Evolutionary conservation across 1,140 invertebrate genomes (phyloP).

Genomic region (Ylistrum balloti): DNA sequence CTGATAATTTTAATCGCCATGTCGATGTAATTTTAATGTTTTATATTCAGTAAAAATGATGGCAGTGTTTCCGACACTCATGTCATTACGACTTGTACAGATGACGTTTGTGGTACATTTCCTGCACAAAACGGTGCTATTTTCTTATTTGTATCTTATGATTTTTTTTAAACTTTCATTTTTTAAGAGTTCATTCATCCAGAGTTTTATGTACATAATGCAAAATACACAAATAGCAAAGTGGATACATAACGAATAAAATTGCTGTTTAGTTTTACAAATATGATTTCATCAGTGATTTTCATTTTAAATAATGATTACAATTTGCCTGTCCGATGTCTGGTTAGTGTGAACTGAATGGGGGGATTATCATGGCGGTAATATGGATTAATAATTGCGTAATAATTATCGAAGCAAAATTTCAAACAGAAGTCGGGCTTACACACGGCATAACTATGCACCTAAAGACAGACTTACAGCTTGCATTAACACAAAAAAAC

Average conservation of each 20-base stretch:
- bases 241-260: background rate
- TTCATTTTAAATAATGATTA: background rate
- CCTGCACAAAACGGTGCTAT: slow-evolving; percentile 15
- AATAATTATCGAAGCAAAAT: too few species aligned
- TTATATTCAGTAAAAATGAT: background rate
- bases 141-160: background rate
- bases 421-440: too few species aligned
- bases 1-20: background rate
- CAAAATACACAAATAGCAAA: background rate
- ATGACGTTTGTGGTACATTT: background rate
- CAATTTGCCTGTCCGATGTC: too few species aligned
- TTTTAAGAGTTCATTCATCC: background rate
- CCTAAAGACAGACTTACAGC: too few species aligned
- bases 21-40: background rate
- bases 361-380: too few species aligned
- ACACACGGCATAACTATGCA: too few species aligned
- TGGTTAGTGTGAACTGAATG: too few species aligned
- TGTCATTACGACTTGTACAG: background rate
- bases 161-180: background rate
- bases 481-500: too few species aligned
- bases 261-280: background rate
- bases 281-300: background rate
- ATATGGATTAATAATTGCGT: too few species aligned
- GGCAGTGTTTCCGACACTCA: background rate
- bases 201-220: slow-evolving; percentile 30